Evolutionary conservation across 37 sponge, comb jelly and placozoan genomes (phyloP), one percentile per base, ranked within the genome.

Genomic region (Aphrocallistes beatrix): DNA sequence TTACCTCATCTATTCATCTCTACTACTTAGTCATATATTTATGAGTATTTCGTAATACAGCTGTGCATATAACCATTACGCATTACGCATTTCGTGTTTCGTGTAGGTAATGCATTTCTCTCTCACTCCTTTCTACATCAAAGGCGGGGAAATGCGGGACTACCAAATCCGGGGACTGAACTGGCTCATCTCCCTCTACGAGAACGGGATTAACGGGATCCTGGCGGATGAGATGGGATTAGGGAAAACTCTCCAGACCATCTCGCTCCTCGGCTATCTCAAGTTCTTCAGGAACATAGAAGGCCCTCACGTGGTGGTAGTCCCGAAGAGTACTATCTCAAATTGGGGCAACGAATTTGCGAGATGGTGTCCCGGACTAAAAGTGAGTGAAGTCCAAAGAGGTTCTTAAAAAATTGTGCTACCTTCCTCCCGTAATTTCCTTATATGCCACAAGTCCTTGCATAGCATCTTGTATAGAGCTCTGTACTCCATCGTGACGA

Each of bases 141-240:
- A 91, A 86, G 93, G 92, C 88, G 99, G 99, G 6, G 85, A 90
- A 82, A 93, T 98, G 96, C 83, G 99, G n/a, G 99, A 98, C 86
- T 98, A 98, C 81, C 99, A 98, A 82, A 82, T 98, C 37, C 89
- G 99, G 37, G 99, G 99, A 0, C 88, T 98, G 37, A 98, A 98
- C 83, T 98, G 99, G 99, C 90, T 98, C 87, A 93, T 98, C 30
- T 93, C 96, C 3, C 88, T 98, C 37, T 95, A 92, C 87, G 99
- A 98, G 87, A 93, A 95, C 85, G 93, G 96, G 0, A 92, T 98
- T 81, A 98, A 98, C 81, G 97, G 97, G 32, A 97, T 97, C 82
- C 88, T 97, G 30, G 98, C 98, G 37, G 98, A 97, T 89, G 98
- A 97, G 86, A 97, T 97, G 98, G 99, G 99, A 82, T 85, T 99